These are phyloP conservation scores for Eleutherodactylus coqui DNA, from an alignment of 2,797 vertebrate species.

Conservation along the genomic window DNA sequence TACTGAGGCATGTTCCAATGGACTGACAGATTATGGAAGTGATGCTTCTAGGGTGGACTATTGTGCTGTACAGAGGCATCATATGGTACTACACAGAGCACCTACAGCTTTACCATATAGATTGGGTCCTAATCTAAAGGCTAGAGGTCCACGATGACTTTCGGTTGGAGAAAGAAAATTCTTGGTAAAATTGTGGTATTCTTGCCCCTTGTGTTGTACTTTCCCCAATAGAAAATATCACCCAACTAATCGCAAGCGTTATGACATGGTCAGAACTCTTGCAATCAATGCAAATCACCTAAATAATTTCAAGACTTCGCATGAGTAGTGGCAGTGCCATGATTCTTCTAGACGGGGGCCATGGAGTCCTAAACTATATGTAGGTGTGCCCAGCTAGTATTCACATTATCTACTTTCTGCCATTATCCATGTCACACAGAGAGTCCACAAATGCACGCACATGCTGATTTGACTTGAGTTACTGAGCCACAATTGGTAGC, in stretches of 20 bases:
- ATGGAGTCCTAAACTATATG: background rate
- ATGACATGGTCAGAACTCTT: too few relatives aligned
- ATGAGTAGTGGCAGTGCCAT: background rate
- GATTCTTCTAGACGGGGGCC: background rate
- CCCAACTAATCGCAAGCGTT: too few relatives aligned
- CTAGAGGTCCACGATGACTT: background rate
- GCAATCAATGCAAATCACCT: background rate
- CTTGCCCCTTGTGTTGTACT: background rate
- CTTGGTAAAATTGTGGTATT: background rate
- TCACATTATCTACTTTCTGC: slow-evolving; percentile 24
- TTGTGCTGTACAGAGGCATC: background rate
- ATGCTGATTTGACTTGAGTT: background rate
- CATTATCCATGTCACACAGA: background rate
- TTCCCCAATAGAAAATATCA: too few relatives aligned
- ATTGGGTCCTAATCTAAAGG: background rate
- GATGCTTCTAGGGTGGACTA: background rate
- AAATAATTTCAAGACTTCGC: too few relatives aligned
- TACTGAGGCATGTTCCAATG: background rate
- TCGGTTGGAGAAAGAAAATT: background rate
- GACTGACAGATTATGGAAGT: background rate
- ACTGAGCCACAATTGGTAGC: background rate
- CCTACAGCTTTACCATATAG: background rate
- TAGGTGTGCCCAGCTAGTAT: slow-evolving; percentile 1
- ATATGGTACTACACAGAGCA: background rate
- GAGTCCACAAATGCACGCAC: background rate